Evolutionary conservation across 2,888 invertebrate genomes (phyloP).

Genomic region (Lithophane semibrunnea): DNA sequence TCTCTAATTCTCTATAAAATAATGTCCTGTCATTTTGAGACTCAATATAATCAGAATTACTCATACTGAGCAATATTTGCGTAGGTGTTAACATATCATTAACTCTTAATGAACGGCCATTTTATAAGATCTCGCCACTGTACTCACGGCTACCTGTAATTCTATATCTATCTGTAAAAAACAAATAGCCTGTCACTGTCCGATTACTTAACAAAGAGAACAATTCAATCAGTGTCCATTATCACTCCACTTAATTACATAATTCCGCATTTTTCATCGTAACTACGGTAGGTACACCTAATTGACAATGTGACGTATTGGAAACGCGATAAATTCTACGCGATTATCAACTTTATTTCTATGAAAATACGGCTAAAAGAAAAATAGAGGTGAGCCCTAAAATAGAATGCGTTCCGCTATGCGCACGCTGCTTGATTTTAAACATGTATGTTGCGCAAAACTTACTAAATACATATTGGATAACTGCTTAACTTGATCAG

Average conservation of each 20-base stretch:
- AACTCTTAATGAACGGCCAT: constrained; percentile 26
- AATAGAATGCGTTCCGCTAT: constrained; percentile 74
- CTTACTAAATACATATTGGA: constrained; percentile 64
- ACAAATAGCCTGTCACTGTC: constrained; percentile 60
- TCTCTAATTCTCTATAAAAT: neutral
- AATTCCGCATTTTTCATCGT: constrained; percentile 55
- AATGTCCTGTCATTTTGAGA: neutral
- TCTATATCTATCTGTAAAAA: constrained; percentile 42
- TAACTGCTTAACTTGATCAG: constrained; percentile 35
- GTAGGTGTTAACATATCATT: constrained; percentile 30
- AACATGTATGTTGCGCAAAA: constrained; percentile 72
- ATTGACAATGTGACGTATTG: constrained; percentile 49
- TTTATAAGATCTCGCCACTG: constrained; percentile 21
- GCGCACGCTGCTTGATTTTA: constrained; percentile 68
- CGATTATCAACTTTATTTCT: constrained; percentile 41
- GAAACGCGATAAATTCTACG: neutral
- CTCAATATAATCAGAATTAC: neutral
- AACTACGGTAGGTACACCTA: constrained; percentile 41
- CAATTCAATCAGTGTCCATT: constrained; percentile 54
- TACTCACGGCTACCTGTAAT: constrained; percentile 43
- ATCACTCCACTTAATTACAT: constrained; percentile 59
- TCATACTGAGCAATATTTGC: constrained; percentile 17
- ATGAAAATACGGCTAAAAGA: constrained; percentile 34
- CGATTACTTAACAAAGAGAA: constrained; percentile 53
- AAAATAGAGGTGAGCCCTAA: constrained; percentile 59